Evolutionary conservation across 2,113 vertebrate genomes (phyloP).

Genomic region (Pycnonotus jocosus): DNA sequence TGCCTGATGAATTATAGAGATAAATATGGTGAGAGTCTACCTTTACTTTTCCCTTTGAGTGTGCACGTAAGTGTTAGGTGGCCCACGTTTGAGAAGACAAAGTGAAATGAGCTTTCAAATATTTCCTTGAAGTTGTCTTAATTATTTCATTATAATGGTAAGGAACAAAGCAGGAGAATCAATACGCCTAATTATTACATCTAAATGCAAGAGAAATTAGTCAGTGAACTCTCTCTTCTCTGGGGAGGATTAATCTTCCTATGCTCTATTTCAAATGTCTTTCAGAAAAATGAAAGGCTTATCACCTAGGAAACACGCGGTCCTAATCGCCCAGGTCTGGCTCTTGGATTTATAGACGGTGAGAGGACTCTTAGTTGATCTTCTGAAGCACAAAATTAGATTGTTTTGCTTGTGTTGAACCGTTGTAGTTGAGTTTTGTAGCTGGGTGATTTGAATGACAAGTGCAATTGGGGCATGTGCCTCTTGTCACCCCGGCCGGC

Average conservation of each 20-base stretch:
- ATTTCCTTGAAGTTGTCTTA: slow-evolving; percentile 57
- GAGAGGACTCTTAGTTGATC: slow-evolving; percentile 13
- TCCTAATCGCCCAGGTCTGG: slow-evolving; percentile 65
- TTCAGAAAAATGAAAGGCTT: slow-evolving; percentile 65
- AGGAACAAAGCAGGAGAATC: slow-evolving; percentile 61
- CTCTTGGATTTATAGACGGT: not conserved
- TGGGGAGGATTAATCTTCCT: slow-evolving; percentile 69
- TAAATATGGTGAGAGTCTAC: not conserved
- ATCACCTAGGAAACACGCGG: slow-evolving; percentile 69
- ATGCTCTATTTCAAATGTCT: slow-evolving; percentile 69
- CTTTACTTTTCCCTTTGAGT: slow-evolving; percentile 12
- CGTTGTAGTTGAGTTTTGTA: not conserved
- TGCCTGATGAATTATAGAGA: slow-evolving; percentile 15
- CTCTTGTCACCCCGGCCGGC: rapidly evolving
- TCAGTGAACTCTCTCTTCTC: slow-evolving; percentile 67
- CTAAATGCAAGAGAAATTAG: slow-evolving; percentile 69
- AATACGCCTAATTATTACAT: slow-evolving; percentile 72
- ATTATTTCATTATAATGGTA: slow-evolving; percentile 60
- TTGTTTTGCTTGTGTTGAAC: slow-evolving; percentile 13
- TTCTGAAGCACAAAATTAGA: slow-evolving; percentile 41
- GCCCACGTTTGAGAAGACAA: slow-evolving; percentile 16
- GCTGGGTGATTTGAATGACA: not conserved
- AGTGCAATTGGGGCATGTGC: rapidly evolving
- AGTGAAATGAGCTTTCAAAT: slow-evolving; percentile 55
- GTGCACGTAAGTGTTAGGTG: not conserved